phyloP scores from a whole-genome alignment of 2,888 invertebrate species.

The Autographa gamma region DNA sequence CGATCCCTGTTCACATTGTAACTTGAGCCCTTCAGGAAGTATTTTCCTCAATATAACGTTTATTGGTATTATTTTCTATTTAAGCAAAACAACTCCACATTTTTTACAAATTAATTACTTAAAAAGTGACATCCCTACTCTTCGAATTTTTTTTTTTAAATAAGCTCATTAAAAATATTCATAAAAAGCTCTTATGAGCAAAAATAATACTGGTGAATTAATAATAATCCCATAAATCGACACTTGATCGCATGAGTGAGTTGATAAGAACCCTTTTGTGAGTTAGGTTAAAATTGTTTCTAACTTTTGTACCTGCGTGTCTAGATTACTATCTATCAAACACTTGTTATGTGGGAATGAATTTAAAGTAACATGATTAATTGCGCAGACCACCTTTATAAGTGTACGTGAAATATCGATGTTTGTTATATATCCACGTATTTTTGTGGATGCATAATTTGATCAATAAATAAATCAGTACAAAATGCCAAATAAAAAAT shows the following conservation, averaged over 20 bases:
- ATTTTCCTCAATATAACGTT: slow-evolving; percentile 42
- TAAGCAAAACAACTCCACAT: not conserved
- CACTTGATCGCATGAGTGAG: slow-evolving; percentile 20
- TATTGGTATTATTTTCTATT: not conserved
- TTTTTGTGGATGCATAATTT: too few species aligned
- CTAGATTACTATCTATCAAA: slow-evolving; percentile 47
- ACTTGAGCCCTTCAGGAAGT: slow-evolving; percentile 55
- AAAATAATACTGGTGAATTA: slow-evolving; percentile 16
- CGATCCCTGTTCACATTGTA: slow-evolving; percentile 63
- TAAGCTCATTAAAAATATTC: too few species aligned
- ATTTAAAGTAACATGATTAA: slow-evolving; percentile 18
- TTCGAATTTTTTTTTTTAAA: too few species aligned
- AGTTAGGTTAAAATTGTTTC: slow-evolving; percentile 43
- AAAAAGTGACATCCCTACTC: too few species aligned
- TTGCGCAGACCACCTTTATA: slow-evolving; percentile 6
- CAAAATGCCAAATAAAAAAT: too few species aligned
- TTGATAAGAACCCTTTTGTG: slow-evolving; percentile 35
- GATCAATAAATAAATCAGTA: too few species aligned
- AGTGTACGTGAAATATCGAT: not conserved
- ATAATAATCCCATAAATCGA: slow-evolving; percentile 29
- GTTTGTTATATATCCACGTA: too few species aligned
- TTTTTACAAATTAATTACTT: slow-evolving; percentile 1
- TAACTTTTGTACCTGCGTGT: slow-evolving; percentile 51
- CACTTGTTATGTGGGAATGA: slow-evolving; percentile 21
- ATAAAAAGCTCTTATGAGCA: not conserved